Evolutionary conservation across 2,797 vertebrate species (phyloP).

Genomic region (Myotis planiceps): DNA sequence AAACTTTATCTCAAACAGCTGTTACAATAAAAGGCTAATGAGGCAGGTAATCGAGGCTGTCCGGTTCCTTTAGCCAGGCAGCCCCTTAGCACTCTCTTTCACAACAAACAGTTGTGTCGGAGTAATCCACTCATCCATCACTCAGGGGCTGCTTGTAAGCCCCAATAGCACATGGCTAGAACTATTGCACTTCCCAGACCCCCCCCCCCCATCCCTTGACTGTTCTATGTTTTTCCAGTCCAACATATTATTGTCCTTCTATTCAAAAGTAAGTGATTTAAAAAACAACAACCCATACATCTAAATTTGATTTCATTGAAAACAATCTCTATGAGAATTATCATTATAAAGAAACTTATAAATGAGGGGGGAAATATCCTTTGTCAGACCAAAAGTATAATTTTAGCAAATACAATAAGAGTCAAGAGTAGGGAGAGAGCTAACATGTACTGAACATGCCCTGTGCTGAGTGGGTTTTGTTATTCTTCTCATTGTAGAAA

Average conservation of each 20-base stretch:
- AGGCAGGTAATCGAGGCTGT: too few species aligned
- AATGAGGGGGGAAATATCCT: background rate
- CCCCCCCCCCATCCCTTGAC: background rate
- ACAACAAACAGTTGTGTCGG: too few species aligned
- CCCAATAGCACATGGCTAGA: background rate
- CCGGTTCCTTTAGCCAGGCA: too few species aligned
- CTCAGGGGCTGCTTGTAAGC: too few species aligned
- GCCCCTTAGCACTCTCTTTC: too few species aligned
- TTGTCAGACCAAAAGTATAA: background rate
- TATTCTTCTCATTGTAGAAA: background rate
- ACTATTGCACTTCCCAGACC: background rate
- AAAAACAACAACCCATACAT: background rate
- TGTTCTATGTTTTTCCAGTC: constrained; percentile 8
- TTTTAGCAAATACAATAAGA: background rate
- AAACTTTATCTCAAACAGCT: too few species aligned
- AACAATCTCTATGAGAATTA: background rate
- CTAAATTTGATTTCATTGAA: constrained; percentile 53
- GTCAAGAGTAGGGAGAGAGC: background rate
- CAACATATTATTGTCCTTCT: background rate
- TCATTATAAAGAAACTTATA: constrained; percentile 10
- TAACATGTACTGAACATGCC: background rate
- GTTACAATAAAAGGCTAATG: too few species aligned
- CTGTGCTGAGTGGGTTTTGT: background rate
- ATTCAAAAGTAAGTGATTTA: constrained; percentile 11
- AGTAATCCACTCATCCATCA: too few species aligned